Percentiles rank a stretch among this genome's conserved stretches.
Conservation (phyloP, 30 jellyfish, hydroid and myxozoan genomes). For the Clytia hemisphaerica region DNA sequence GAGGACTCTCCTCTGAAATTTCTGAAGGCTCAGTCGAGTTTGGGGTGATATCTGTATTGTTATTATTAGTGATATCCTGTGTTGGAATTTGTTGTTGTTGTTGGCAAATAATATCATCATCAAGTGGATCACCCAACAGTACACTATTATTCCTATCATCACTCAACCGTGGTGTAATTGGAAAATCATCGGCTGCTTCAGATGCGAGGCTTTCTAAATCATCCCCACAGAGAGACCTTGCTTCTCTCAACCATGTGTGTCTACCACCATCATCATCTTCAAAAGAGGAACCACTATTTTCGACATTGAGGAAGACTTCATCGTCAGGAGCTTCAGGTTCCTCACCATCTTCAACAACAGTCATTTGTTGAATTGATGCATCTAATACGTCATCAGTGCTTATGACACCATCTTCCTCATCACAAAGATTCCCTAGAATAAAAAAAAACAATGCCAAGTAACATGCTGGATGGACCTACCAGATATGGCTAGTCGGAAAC, state of each 20-base stretch:
- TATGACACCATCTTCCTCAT: not conserved
- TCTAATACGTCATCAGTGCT: not conserved
- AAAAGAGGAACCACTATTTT: too few relatives aligned
- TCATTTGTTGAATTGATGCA: too few relatives aligned
- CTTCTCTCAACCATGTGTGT: constrained; percentile 66
- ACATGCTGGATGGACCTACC: too few relatives aligned
- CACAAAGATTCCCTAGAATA: not conserved
- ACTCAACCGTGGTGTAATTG: constrained; percentile 12
- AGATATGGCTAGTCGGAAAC: too few relatives aligned
- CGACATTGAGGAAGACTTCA: constrained; percentile 37
- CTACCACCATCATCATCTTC: constrained; percentile 32
- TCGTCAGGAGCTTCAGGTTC: constrained; percentile 34
- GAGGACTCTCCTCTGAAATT: not conserved
- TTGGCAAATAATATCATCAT: not conserved
- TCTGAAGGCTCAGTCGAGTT: not conserved
- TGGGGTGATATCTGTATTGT: not conserved
- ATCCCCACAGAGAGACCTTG: constrained; percentile 89
- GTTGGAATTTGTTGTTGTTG: not conserved
- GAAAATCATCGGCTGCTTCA: constrained; percentile 62
- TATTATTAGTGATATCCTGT: not conserved
- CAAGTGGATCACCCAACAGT: constrained; percentile 17
- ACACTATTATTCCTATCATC: not conserved
- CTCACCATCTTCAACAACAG: constrained; percentile 39
- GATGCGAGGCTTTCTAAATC: constrained; percentile 89
- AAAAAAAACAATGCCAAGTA: not conserved